phyloP scores from a whole-genome alignment of 1,140 invertebrate genomes.

The Anastatus disparis region DNA sequence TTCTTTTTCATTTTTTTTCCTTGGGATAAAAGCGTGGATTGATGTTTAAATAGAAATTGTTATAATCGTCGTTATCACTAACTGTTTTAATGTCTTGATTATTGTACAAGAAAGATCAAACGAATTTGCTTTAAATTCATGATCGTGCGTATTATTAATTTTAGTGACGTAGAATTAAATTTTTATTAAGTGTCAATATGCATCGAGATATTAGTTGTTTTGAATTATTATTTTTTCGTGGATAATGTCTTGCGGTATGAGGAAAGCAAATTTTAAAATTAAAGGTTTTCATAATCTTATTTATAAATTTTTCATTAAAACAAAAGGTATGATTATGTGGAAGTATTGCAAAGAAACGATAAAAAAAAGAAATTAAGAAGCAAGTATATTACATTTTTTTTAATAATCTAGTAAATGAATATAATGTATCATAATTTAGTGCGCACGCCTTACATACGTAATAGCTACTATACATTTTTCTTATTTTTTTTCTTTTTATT shows the following conservation, averaged over 20 bases:
- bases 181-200: neutral
- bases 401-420: neutral
- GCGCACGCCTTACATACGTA: neutral
- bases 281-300: neutral
- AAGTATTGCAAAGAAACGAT: too few relatives aligned
- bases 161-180: neutral
- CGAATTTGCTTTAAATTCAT: too few relatives aligned
- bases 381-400: conserved; percentile 2
- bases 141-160: conserved; percentile 13
- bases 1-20: neutral
- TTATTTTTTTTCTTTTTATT: too few relatives aligned
- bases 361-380: neutral
- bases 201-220: too few relatives aligned
- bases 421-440: conserved; percentile 17
- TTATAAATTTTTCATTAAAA: conserved; percentile 1
- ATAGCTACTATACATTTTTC: conserved; percentile 9
- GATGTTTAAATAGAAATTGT: neutral
- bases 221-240: conserved; percentile 9
- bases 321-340: too few relatives aligned
- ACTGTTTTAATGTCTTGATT: too few relatives aligned
- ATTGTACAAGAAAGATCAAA: too few relatives aligned
- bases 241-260: too few relatives aligned
- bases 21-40: neutral
- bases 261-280: conserved; percentile 4
- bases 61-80: too few relatives aligned